A percentile compares a stretch with the other conserved stretches of the same genome.
Evolutionary conservation across 2,113 vertebrate genomes (phyloP).

Genomic region (Fulmarus glacialis): DNA sequence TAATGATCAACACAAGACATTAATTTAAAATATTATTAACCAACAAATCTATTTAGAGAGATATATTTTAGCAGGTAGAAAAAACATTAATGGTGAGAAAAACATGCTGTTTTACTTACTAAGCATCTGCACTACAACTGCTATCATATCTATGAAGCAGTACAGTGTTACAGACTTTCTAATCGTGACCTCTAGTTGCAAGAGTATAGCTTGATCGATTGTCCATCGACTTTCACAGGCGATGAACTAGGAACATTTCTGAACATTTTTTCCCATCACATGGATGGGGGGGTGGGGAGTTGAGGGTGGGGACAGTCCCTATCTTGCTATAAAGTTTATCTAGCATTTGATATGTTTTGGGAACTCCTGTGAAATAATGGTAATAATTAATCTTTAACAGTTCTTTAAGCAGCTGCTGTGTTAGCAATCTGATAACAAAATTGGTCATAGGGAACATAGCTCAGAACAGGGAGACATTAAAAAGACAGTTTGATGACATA

Average conservation of each 20-base stretch:
- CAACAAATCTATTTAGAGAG: slow-evolving; percentile 2
- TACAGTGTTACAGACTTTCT: not conserved
- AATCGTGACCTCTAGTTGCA: not conserved
- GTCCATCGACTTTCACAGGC: not conserved
- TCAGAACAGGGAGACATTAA: not conserved
- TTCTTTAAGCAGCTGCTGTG: not conserved
- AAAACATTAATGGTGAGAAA: not conserved
- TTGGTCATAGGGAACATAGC: not conserved
- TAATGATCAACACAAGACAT: slow-evolving; percentile 3
- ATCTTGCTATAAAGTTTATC: not conserved
- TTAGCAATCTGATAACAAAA: not conserved
- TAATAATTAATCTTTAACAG: not conserved
- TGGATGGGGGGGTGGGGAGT: accelerated
- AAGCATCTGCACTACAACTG: not conserved
- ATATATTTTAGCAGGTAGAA: not conserved
- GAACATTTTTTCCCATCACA: not conserved
- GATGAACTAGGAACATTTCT: not conserved
- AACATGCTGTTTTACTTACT: not conserved
- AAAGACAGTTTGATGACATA: not conserved
- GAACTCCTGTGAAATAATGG: not conserved
- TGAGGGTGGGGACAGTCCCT: not conserved
- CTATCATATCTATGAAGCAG: not conserved
- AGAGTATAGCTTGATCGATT: not conserved
- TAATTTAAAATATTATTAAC: slow-evolving; percentile 10
- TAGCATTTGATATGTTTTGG: not conserved